phyloP scores from a whole-genome alignment of 2,113 vertebrate genomes.

The Thryonomys swinderianus region DNA sequence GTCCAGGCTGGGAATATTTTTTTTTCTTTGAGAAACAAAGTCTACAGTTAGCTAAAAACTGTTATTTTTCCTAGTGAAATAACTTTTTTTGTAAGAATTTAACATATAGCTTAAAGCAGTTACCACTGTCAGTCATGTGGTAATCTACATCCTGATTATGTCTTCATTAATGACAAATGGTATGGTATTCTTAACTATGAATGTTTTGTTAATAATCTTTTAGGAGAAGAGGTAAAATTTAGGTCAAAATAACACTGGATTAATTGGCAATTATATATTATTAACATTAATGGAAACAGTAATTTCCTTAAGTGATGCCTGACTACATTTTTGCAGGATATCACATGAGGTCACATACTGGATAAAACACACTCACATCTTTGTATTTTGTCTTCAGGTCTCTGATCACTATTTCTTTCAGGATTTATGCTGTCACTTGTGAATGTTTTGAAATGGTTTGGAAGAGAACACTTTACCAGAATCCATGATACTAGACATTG shows the following conservation, averaged over 20 bases:
- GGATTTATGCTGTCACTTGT: conserved; percentile 94
- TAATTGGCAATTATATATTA: conserved; percentile 89
- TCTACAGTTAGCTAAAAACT: conserved; percentile 75
- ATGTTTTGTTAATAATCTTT: conserved; percentile 93
- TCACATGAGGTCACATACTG: conserved; percentile 92
- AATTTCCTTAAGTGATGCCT: conserved; percentile 91
- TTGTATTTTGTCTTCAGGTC: conserved; percentile 93
- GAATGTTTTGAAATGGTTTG: conserved; percentile 88
- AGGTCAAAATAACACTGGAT: conserved; percentile 93
- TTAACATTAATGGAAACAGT: conserved; percentile 89
- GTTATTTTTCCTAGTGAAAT: conserved; percentile 76
- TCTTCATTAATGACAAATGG: conserved; percentile 91
- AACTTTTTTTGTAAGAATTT: conserved; percentile 95
- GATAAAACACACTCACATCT: conserved; percentile 94
- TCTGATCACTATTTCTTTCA: conserved; percentile 94
- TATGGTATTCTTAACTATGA: conserved; percentile 92
- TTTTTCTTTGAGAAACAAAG: conserved; percentile 73
- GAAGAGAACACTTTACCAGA: conserved; percentile 87
- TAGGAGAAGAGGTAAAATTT: conserved; percentile 91
- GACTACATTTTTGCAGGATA: conserved; percentile 94
- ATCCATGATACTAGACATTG: conserved; percentile 26
- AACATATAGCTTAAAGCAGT: conserved; percentile 90
- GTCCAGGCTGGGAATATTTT: conserved; percentile 72
- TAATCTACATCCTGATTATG: conserved; percentile 90
- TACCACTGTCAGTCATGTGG: conserved; percentile 90